A percentile compares a stretch with the other conserved stretches of the same genome.
phyloP scores from a whole-genome alignment of 1,140 invertebrate genomes.

The Gonioctena quinquepunctata region DNA sequence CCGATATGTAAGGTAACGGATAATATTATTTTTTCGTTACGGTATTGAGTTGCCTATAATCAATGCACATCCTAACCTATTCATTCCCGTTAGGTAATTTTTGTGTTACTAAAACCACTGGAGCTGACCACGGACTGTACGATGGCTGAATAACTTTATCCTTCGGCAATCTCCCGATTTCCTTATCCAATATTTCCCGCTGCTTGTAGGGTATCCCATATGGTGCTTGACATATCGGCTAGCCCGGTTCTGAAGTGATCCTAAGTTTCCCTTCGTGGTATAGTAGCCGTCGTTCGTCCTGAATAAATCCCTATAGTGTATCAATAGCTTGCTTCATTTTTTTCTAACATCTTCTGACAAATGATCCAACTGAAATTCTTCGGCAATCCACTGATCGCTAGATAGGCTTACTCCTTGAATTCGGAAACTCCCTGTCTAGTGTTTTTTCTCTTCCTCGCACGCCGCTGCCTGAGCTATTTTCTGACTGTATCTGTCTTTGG shows the following conservation, averaged over 20 bases:
- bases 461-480: neutral
- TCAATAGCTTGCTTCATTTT: no score
- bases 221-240: no score
- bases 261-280: no score
- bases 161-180: neutral
- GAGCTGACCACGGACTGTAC: neutral
- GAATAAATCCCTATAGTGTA: neutral
- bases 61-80: slow-evolving; percentile 7
- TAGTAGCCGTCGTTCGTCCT: neutral
- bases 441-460: no score
- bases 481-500: neutral
- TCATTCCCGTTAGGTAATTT: slow-evolving; percentile 1
- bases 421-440: no score
- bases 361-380: neutral
- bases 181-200: no score
- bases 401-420: neutral
- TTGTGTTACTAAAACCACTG: slow-evolving; percentile 1
- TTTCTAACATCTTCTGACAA: no score
- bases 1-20: neutral
- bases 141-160: neutral
- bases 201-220: no score
- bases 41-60: slow-evolving; percentile 7
- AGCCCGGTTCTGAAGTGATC: no score
- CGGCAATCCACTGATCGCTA: neutral
- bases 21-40: slow-evolving; percentile 11